Base-by-base conservation (phyloP, 2,888 invertebrate species). In the Leucophenga montana region DNA sequence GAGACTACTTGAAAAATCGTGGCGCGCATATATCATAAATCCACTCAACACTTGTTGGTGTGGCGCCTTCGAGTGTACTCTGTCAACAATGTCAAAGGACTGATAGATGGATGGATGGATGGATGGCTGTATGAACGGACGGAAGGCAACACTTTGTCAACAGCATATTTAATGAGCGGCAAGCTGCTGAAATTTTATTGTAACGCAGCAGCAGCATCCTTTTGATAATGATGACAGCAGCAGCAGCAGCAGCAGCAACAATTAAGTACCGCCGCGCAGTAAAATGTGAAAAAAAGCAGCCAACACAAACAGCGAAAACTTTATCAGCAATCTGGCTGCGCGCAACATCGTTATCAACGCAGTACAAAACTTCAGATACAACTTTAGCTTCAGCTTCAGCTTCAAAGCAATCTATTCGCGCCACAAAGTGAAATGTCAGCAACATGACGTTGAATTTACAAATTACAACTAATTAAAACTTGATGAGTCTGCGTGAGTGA, bases 401-500 rank as follows among this genome's bases (percentile, higher is more conserved):
- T 48, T 64, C 62, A 61, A 59, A 59, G 59, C 59, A 13, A 39
- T 39, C 39, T 59, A 4, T 5, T 6, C 62, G 62, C 62, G 48
- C 22, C 62, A 48, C 62, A 64, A 64, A 64, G 62, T 64, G 62
- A 64, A 64, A 64, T 64, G 62, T 64, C 62, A 64, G 62, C 62
- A 64, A 64, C 62, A 64, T 81, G 81, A 85, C 82, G 80, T 84
- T 84, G 77, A 85, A 78, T 80, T 77, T 79, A 85, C 85, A 85
- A 85, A 85, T 85, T 85, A 85, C 83, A 84, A 85, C 84, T 84
- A 85, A 85, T 85, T 85, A 85, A 85, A 85, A 83, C 80, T 85
- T 85, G 85, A 85, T 84, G 83, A 83, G 81, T 80, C 81, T 84
- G 82, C 85, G 78, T 81, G 80, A 83, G 83, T 77, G 82, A 81